Conservation (phyloP, 2,888 invertebrate genomes). For the Imbricaverruca yamaguchii region DNA sequence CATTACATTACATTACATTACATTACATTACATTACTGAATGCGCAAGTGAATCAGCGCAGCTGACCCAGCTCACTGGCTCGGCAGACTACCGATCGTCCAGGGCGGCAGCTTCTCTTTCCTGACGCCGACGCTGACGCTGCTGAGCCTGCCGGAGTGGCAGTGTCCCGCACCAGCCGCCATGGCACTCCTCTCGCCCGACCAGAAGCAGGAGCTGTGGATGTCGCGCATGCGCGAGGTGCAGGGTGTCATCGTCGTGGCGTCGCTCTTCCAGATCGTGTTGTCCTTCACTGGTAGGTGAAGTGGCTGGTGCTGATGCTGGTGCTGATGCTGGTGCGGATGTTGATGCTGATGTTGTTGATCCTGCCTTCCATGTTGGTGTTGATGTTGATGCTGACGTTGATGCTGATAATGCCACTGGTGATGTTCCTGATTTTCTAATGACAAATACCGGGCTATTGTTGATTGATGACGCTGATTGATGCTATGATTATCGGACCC, state of each 20-base stretch:
- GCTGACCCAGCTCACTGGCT: neutral
- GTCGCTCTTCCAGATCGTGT: slow-evolving; percentile 63
- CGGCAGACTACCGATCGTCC: slow-evolving; percentile 37
- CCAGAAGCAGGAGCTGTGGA: slow-evolving; percentile 59
- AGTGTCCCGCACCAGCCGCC: slow-evolving; percentile 51
- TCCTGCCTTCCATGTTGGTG: no score
- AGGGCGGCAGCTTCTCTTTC: slow-evolving; percentile 68
- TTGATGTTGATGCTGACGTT: no score
- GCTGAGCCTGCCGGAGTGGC: slow-evolving; percentile 60
- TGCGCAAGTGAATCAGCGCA: no score
- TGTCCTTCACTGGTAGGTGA: slow-evolving; percentile 49
- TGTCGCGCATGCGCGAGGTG: slow-evolving; percentile 65
- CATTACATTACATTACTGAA: no score
- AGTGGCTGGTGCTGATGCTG: neutral
- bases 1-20: no score
- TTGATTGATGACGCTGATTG: no score
- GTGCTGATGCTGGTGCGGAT: no score
- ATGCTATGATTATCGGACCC: no score
- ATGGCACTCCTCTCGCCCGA: slow-evolving; percentile 50
- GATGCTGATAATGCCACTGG: no score
- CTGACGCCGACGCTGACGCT: slow-evolving; percentile 69
- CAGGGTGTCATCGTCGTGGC: slow-evolving; percentile 76
- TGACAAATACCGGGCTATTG: no score
- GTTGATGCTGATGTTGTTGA: neutral
- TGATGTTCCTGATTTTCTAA: no score